Base-by-base conservation (phyloP, 2,888 invertebrate genomes). In the Bombylius discolor region DNA sequence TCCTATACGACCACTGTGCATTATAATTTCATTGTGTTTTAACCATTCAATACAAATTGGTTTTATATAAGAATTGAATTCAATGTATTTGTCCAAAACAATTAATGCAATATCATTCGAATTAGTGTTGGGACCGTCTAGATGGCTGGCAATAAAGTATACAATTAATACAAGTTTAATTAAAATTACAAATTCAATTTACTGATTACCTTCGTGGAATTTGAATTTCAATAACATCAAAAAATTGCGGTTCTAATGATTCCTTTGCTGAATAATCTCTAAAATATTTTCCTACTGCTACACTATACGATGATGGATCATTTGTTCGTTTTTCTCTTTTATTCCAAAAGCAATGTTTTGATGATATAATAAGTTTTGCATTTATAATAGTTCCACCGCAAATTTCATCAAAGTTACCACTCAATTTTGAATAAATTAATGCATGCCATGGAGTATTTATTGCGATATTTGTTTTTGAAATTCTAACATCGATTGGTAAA, bases 51-150 rank as follows among this genome's bases (percentile, higher is more conserved):
- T 42, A 3, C 39, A 42, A 11, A 42, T 11, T 4, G 39, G 39
- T 42, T 42, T 42, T 42, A 11, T 42, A 4, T 42, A 4, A 11
- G 39, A 42, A 11, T 42, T 42, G 11, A 42, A 42, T 11, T 55
- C 58, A 44, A 75, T 65, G 13, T 58, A 51, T n/a, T 61, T 60
- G 47, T 62, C 60, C 32, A 72, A 57, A n/a, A 68, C 60, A 13
- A 74, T 36, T 5, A 73, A 52, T 1, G 72, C 72, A 51, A 75
- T 67, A 61, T 75, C 75, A 11, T 61, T 34, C 56, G 55, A 53
- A 64, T 60, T 8, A 62, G 63, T 14, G 50, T 31, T 13, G 52
- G 56, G 13, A 66, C 69, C 3, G 33, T 36, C 33, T 61, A 62
- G 8, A 62, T 60, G 23, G 1, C 62, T 59, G 23, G 8, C 9